phyloP scores from a whole-genome alignment of 2,113 vertebrate species.

The Chloroceryle aenea region DNA sequence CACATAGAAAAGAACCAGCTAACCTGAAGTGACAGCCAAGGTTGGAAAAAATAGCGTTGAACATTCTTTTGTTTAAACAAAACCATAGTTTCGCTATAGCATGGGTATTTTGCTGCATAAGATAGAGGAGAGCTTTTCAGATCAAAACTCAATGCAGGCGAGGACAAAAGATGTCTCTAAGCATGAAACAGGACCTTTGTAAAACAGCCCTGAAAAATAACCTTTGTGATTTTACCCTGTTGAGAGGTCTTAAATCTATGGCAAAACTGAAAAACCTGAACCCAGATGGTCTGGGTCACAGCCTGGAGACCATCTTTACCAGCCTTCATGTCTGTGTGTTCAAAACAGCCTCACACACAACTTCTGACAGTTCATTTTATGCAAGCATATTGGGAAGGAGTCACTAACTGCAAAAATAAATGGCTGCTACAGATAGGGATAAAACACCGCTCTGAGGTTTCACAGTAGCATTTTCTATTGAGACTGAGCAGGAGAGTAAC shows the following conservation, averaged over 20 bases:
- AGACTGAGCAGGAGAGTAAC: background rate
- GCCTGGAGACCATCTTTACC: background rate
- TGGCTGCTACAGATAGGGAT: background rate
- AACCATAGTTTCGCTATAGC: fast-evolving
- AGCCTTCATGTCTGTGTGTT: background rate
- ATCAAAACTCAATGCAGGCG: background rate
- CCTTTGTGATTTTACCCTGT: background rate
- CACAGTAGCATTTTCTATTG: background rate
- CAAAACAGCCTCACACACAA: background rate
- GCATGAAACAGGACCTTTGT: background rate
- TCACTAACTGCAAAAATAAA: background rate
- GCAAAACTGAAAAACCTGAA: background rate
- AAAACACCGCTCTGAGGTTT: background rate
- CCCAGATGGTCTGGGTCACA: background rate
- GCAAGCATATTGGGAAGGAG: background rate
- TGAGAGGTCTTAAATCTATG: background rate
- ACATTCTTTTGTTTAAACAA: background rate
- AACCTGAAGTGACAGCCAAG: background rate
- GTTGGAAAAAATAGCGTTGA: background rate
- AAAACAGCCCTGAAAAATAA: background rate
- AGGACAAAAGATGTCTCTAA: background rate
- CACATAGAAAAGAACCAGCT: background rate
- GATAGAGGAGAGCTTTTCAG: background rate
- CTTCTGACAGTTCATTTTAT: background rate
- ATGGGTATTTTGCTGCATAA: fast-evolving